phyloP scores from a whole-genome alignment of 1,140 invertebrate species.

The Nautilus pompilius region DNA sequence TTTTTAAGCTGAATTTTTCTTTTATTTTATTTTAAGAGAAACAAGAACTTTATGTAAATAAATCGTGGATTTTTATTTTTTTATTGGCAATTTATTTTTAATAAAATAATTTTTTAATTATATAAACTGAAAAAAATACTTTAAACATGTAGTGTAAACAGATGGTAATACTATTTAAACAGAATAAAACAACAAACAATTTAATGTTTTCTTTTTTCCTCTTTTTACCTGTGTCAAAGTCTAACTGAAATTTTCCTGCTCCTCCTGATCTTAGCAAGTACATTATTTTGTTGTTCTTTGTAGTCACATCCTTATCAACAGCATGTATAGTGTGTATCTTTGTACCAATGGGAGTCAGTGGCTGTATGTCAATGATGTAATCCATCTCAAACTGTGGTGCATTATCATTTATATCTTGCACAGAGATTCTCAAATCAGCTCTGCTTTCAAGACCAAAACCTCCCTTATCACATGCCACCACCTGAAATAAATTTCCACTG shows the following conservation, averaged over 20 bases:
- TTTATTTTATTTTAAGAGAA: too few species aligned
- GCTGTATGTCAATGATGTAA: conserved; percentile 1
- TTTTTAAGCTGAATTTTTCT: too few species aligned
- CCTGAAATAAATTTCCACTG: not conserved
- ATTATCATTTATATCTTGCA: conserved; percentile 18
- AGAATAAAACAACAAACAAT: not conserved
- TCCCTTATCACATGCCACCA: conserved; percentile 8
- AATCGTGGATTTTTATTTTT: too few species aligned
- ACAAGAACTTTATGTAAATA: too few species aligned
- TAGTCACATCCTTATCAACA: conserved; percentile 6
- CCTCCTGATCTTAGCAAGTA: conserved; percentile 11
- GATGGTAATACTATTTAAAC: not conserved
- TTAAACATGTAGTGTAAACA: too few species aligned
- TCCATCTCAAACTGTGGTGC: conserved; percentile 5
- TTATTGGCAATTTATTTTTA: too few species aligned
- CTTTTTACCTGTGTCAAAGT: conserved; percentile 13
- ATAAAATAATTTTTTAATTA: too few species aligned
- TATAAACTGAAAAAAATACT: too few species aligned
- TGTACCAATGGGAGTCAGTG: not conserved
- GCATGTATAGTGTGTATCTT: conserved; percentile 5
- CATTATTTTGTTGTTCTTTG: conserved; percentile 8
- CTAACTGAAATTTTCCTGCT: conserved; percentile 14
- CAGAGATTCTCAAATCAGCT: conserved; percentile 6
- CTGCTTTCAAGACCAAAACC: conserved; percentile 6
- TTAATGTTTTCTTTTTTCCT: not conserved